Percentiles rank a stretch among this genome's conserved stretches.
These are phyloP conservation scores for Galerucella pusilla DNA, from an alignment of 2,888 invertebrate species.

Conservation along the genomic window DNA sequence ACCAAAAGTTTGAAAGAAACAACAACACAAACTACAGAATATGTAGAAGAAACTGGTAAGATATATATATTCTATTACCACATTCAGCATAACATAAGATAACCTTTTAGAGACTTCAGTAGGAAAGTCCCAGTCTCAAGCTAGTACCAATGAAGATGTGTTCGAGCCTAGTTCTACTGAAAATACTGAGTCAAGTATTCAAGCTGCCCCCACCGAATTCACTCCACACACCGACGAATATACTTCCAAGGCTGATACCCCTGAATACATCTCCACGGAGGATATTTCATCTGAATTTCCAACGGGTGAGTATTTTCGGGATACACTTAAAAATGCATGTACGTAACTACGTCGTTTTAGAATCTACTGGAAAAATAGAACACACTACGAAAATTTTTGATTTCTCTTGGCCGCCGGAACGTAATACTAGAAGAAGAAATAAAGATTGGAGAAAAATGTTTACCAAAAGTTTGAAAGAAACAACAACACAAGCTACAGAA, in stretches of 20 bases:
- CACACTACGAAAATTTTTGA: not conserved
- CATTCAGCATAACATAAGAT: not conserved
- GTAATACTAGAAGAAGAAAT: not conserved
- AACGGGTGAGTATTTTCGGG: too few species aligned
- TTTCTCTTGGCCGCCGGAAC: conserved; percentile 11
- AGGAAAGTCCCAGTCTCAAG: not conserved
- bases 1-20: not conserved
- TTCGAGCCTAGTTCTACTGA: not conserved
- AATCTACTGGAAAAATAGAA: not conserved
- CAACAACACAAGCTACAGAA: not conserved
- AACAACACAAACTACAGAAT: not conserved
- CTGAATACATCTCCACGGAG: not conserved
- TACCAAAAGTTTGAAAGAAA: not conserved
- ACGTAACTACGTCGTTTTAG: too few species aligned
- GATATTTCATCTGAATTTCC: too few species aligned
- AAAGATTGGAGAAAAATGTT: conserved; percentile 4
- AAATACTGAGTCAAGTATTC: not conserved
- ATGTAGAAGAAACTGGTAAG: conserved; percentile 2
- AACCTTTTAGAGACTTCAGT: not conserved
- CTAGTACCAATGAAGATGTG: not conserved
- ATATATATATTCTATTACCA: not conserved
- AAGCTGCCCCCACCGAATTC: not conserved
- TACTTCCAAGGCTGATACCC: not conserved
- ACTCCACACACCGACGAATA: not conserved
- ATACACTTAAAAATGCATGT: too few species aligned